Evolutionary conservation across 1,140 invertebrate genomes (phyloP).

Genomic region (Orchestia grillus): DNA sequence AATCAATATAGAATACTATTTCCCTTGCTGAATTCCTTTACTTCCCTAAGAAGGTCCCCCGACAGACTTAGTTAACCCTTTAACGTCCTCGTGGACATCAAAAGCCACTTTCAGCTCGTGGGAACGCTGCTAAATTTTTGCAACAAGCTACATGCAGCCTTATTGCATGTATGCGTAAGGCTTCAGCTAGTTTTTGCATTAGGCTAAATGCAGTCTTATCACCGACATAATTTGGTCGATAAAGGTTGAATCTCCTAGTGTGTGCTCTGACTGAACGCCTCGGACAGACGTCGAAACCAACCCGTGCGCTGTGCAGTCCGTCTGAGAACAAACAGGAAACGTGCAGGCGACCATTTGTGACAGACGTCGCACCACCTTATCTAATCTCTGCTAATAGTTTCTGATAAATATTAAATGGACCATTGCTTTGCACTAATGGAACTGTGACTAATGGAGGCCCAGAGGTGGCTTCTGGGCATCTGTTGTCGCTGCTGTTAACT

Average conservation of each 20-base stretch:
- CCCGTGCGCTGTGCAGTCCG: not conserved
- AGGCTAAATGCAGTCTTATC: too few species aligned
- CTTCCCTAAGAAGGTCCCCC: too few species aligned
- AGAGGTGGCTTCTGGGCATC: not conserved
- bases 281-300: not conserved
- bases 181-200: too few species aligned
- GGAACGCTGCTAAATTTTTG: too few species aligned
- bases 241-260: not conserved
- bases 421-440: slow-evolving; percentile 33
- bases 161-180: too few species aligned
- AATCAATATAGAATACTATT: too few species aligned
- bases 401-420: slow-evolving; percentile 48
- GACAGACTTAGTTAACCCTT: too few species aligned
- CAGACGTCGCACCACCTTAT: not conserved
- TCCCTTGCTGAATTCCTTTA: not conserved
- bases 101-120: too few species aligned
- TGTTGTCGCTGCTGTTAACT: slow-evolving; percentile 29
- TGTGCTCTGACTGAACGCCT: not conserved
- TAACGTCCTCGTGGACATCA: too few species aligned
- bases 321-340: not conserved
- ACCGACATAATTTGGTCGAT: too few species aligned
- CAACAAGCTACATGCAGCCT: too few species aligned
- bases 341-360: slow-evolving; percentile 35
- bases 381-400: slow-evolving; percentile 27
- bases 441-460: not conserved